Base-by-base conservation (phyloP, 2,113 vertebrate species). In the Glaucidium brasilianum region DNA sequence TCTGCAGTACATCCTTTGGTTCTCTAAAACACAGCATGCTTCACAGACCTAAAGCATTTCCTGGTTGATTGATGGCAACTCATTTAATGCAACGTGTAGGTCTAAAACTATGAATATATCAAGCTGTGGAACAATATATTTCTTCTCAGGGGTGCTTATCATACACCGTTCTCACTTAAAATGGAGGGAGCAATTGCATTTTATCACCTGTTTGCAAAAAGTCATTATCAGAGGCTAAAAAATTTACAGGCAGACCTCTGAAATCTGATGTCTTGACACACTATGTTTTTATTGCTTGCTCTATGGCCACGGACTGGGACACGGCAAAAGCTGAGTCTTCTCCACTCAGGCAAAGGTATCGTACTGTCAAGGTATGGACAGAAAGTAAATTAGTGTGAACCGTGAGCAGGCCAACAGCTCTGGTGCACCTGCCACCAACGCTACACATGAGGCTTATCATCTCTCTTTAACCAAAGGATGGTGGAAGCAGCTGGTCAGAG, bases 121-220 rank as follows among this genome's bases (percentile, higher is more conserved):
- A 35, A 59, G 79, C 89, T 71, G 52, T 26, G 50, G 34, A 72
- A 79, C 80, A 73, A 89, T 92, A 68, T 77, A 88, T 92, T 95
- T 93, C 58, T 89, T 75, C 85, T 94, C 0, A 0, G 49, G 32
- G 53, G 41, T 71, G n/a, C 56, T 88, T 89, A 63, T 90, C 1
- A 0, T 67, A 66, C 53, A 21, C 15, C 0, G 1, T 29, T 91
- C 56, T 92, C 60, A 50, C 81, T 88, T 91, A 74, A 80, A 94
- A 89, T 63, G 73, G 32, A 86, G 69, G 56, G 27, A 95, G 69
- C 79, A 84, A 76, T 62, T 76, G 85, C 47, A 68, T 97, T 97
- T 96, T 94, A 95, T 89, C 32, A 69, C 73, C 69, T 92, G 66
- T 86, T 96, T 93, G 86, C 77, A 85, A 95, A 94, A 95, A 82